Evolutionary conservation across 2,888 invertebrate species (phyloP), one percentile per base, ranked within the genome.

Genomic region (Drepana falcataria): DNA sequence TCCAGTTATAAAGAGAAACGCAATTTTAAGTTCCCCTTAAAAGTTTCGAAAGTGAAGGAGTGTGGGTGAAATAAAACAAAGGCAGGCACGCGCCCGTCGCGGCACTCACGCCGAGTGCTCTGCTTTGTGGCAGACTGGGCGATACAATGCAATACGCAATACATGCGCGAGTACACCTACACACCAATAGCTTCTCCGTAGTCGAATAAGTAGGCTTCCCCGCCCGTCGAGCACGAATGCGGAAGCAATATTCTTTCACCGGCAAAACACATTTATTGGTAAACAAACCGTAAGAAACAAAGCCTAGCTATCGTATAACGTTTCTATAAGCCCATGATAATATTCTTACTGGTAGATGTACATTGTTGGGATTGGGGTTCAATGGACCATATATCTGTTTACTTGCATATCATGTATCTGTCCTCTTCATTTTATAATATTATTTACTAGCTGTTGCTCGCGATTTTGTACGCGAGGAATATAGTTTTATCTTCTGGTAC

Each of bases 61-160:
- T 85, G 81, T 84, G 87, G 79, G 88, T 84, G 85, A 86, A 85
- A 87, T 87, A 87, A 86, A 90, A 90, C 90, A 90, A 90, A 87
- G 83, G 85, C 79, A 75, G 77, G 81, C 83, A 81, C 84, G 81
- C 85, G 85, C 81, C 79, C 85, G 82, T 75, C 77, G 75, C 80
- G 81, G 80, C 87, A 89, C 90, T 90, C 87, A 75, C 81, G 79
- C 83, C 85, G 88, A 90, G 90, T 89, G 88, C 86, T 85, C 84
- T 81, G 89, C 87, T 87, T 90, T 89, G 87, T 86, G 83, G 83
- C 80, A 76, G 79, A 71, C 79, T 73, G 73, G 70, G 77, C 81
- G 83, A 82, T 83, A 87, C 88, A 86, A 87, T 88, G 83, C 83
- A 77, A 81, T 81, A 77, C 81, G 59, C 60, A 62, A 65, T 62